Evolutionary conservation across 2,888 invertebrate genomes (phyloP), one percentile per base, ranked within the genome.

Genomic region (Drosophila mercatorum): DNA sequence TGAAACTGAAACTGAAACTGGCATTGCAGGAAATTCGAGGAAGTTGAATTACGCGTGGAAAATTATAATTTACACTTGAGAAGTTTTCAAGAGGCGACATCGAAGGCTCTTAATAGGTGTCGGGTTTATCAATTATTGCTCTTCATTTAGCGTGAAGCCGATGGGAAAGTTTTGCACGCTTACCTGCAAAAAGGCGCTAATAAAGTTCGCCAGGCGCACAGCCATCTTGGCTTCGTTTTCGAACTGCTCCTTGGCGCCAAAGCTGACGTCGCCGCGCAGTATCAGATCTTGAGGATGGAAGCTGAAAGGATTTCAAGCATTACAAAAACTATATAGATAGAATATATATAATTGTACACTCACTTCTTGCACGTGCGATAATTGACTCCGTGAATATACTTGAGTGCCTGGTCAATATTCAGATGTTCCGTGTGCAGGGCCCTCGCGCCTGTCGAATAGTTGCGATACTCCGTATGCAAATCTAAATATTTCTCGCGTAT

Each of bases 181-280:
- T 90, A 96, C 96, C 94, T 99, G 98, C 80, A 98, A 93, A 93
- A 98, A 99, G 46, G 97, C 97, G 91, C 98, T 98, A 79, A 99
- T 96, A 92, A 99, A 99, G 92, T 99, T 98, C 0, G 99, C 97
- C 59, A 99, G 93, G 55, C 99, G 95, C n/a, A 98, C 94, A 3
- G 99, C 99, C 96, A 98, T 98, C 92, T 98, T 96, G 0, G 98
- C 99, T 93, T 99, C 98, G 90, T 98, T 98, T 91, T 97, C 96
- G 90, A 98, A 97, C 92, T 97, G 98, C 72, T 96, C 96, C 83
- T 97, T 95, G 0, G 97, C 96, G 0, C 98, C 98, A 90, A 94
- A 97, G 43, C 96, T 96, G 53, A 97, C 95, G 92, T 98, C 98
- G 0, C 98, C 98, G 58, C 96, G 96, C 44, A 98, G 93, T 68